Conservation (phyloP, 2,113 vertebrate genomes). For the Limnothrissa miodon region DNA sequence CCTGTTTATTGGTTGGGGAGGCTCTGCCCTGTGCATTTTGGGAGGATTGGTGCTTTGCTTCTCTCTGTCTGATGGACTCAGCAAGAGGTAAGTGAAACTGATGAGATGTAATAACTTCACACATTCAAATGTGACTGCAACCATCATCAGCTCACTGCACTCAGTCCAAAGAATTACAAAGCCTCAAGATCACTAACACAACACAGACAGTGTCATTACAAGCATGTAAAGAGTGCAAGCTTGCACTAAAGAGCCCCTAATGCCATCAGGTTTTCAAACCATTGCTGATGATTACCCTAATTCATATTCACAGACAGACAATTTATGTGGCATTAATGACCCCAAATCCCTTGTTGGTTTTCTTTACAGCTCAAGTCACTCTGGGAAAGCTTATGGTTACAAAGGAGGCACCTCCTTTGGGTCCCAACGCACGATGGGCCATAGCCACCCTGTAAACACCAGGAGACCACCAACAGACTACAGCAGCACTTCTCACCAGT, state of each 20-base stretch:
- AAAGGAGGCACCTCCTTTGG: constrained; percentile 75
- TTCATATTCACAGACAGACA: too few relatives aligned
- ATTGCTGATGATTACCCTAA: too few relatives aligned
- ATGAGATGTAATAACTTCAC: background rate
- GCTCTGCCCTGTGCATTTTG: constrained; percentile 71
- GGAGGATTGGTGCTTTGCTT: constrained; percentile 71
- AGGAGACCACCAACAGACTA: constrained; percentile 53
- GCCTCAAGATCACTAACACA: background rate
- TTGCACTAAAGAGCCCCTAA: background rate
- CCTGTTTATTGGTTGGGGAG: constrained; percentile 78
- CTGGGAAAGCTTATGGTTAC: constrained; percentile 70
- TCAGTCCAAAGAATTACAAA: background rate
- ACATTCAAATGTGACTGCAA: background rate
- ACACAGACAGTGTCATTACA: background rate
- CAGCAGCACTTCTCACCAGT: constrained; percentile 67
- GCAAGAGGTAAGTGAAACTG: constrained; percentile 56
- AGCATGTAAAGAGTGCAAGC: background rate
- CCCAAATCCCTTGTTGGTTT: background rate
- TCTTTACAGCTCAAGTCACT: constrained; percentile 50
- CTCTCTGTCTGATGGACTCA: constrained; percentile 61
- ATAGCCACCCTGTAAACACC: constrained; percentile 63
- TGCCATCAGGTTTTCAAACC: too few relatives aligned
- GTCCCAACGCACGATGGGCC: constrained; percentile 74
- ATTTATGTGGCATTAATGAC: background rate
- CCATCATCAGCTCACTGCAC: background rate